Evolutionary conservation across 2,888 invertebrate species (phyloP).

Genomic region (Lasiommata megera): DNA sequence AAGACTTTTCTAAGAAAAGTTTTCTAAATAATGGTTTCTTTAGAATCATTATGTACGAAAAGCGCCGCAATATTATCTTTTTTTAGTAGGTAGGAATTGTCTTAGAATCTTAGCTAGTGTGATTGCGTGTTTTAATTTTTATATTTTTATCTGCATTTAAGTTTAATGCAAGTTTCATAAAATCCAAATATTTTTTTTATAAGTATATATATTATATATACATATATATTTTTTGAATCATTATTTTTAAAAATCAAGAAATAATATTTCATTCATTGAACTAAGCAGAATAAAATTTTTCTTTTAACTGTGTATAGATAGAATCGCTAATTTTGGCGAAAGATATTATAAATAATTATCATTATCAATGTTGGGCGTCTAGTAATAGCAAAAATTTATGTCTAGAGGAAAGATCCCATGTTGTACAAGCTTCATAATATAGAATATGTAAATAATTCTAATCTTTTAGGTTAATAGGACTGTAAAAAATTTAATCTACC

Average conservation of each 20-base stretch:
- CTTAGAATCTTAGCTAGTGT: not conserved
- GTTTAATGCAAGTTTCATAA: not conserved
- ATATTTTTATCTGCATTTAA: not conserved
- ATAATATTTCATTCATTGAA: too few relatives aligned
- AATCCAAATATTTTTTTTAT: too few relatives aligned
- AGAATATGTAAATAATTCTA: constrained; percentile 76
- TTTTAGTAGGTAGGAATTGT: not conserved
- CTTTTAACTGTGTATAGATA: not conserved
- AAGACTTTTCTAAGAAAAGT: not conserved
- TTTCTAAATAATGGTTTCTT: not conserved
- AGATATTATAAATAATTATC: not conserved
- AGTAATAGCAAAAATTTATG: constrained; percentile 43
- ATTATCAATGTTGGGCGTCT: constrained; percentile 39
- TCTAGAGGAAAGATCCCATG: constrained; percentile 57
- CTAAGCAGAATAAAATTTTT: not conserved
- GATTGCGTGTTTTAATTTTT: not conserved
- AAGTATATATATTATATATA: too few relatives aligned
- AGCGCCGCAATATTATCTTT: constrained; percentile 9
- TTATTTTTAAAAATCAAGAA: too few relatives aligned
- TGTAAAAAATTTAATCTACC: constrained; percentile 81
- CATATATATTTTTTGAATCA: too few relatives aligned
- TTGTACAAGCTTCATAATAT: constrained; percentile 66
- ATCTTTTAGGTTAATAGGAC: constrained; percentile 79
- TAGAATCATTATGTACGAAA: constrained; percentile 2
- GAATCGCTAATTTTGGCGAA: not conserved